phyloP scores from a whole-genome alignment of 2,888 invertebrate genomes.

The Agonopterix arenella region DNA sequence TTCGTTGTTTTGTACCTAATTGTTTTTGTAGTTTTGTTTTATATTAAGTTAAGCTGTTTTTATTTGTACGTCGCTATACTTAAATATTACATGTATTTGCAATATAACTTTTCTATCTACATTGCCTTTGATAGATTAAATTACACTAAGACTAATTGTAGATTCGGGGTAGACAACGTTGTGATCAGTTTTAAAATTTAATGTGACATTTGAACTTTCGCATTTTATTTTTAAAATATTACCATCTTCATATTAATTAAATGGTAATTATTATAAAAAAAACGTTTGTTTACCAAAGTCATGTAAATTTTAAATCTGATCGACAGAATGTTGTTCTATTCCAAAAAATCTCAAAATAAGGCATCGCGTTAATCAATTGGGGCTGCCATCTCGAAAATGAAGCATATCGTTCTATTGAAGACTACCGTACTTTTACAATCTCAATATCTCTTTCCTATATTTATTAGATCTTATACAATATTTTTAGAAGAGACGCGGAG shows the following conservation, averaged over 20 bases:
- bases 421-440: constrained; percentile 69
- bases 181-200: constrained; percentile 4
- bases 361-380: constrained; percentile 33
- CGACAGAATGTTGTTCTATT: constrained; percentile 3
- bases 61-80: constrained; percentile 41
- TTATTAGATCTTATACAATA: constrained; percentile 70
- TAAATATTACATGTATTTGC: constrained; percentile 30
- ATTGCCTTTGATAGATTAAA: constrained; percentile 58
- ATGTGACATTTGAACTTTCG: background rate
- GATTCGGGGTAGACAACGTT: constrained; percentile 24
- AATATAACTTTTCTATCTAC: constrained; percentile 47
- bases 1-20: constrained; percentile 5
- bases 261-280: background rate
- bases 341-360: constrained; percentile 18
- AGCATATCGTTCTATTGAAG: constrained; percentile 76
- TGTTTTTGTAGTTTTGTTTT: constrained; percentile 19
- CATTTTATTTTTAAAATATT: background rate
- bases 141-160: constrained; percentile 44
- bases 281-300: background rate
- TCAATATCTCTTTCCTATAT: constrained; percentile 74
- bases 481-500: constrained; percentile 50
- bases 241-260: background rate
- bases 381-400: constrained; percentile 72
- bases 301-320: constrained; percentile 2
- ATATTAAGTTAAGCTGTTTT: constrained; percentile 17